Conservation (phyloP, 2,888 invertebrate genomes). For the Sympetrum striolatum region DNA sequence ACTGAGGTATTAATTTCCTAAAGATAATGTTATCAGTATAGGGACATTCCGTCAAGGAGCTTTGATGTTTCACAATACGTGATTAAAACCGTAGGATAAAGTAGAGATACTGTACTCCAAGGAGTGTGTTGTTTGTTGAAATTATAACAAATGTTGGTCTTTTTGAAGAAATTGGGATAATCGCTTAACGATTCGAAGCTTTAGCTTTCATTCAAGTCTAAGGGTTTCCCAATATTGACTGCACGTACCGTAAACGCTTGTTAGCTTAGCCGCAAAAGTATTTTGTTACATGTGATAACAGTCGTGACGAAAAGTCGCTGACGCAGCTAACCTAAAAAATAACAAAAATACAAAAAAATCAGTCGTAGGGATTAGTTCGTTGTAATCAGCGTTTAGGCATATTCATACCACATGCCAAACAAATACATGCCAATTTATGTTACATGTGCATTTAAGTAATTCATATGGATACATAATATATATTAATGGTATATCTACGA, state of each 20-base stretch:
- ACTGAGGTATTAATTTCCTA: constrained; percentile 18
- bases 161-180: constrained; percentile 33
- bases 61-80: constrained; percentile 40
- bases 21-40: constrained; percentile 10
- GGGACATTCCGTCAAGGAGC: constrained; percentile 38
- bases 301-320: neutral
- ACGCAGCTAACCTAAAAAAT: neutral
- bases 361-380: constrained; percentile 1
- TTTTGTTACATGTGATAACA: constrained; percentile 27
- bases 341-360: neutral
- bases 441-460: constrained; percentile 16
- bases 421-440: constrained; percentile 8
- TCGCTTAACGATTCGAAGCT: constrained; percentile 7
- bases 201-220: constrained; percentile 14
- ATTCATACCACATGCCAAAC: constrained; percentile 24
- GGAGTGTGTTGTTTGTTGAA: constrained; percentile 42
- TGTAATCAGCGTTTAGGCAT: constrained; percentile 25
- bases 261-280: constrained; percentile 31
- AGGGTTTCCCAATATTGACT: constrained; percentile 19
- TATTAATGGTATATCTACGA: neutral
- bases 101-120: constrained; percentile 17
- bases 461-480: constrained; percentile 16
- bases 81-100: constrained; percentile 23
- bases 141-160: constrained; percentile 19
- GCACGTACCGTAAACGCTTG: constrained; percentile 32